Evolutionary conservation across 2,113 vertebrate genomes (phyloP).

Genomic region (Trochalopteron elliotii): DNA sequence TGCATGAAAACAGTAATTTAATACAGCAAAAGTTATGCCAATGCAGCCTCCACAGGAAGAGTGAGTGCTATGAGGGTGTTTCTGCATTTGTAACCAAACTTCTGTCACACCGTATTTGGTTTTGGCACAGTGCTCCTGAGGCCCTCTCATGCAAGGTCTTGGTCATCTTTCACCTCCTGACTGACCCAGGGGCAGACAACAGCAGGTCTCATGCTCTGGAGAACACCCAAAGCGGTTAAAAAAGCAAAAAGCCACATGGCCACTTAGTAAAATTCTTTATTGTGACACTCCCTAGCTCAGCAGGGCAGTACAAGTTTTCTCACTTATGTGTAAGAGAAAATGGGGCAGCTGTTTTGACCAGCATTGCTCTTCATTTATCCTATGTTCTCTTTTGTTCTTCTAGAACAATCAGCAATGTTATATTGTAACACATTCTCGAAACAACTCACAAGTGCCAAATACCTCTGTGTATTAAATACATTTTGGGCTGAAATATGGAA

Average conservation of each 20-base stretch:
- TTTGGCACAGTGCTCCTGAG: neutral
- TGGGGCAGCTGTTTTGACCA: neutral
- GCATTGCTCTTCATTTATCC: neutral
- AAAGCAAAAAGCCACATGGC: neutral
- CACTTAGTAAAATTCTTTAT: neutral
- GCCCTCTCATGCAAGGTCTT: neutral
- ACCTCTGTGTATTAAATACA: neutral
- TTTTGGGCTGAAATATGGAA: neutral
- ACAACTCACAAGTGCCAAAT: neutral
- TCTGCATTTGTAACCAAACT: neutral
- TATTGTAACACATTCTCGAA: neutral
- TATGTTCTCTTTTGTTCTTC: neutral
- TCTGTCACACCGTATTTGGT: neutral
- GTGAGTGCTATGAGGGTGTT: neutral
- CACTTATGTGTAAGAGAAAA: neutral
- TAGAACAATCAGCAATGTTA: neutral
- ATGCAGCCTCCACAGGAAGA: neutral
- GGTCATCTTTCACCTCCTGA: neutral
- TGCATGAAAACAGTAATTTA: neutral
- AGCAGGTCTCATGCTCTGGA: neutral
- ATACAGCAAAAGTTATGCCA: neutral
- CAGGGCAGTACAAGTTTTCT: neutral
- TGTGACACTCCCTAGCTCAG: neutral
- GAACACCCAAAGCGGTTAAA: neutral
- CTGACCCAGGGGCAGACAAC: neutral